A percentile compares a stretch with the other conserved stretches of the same genome.
Conservation (phyloP, 2,888 invertebrate genomes). For the Acrocera orbiculus region DNA sequence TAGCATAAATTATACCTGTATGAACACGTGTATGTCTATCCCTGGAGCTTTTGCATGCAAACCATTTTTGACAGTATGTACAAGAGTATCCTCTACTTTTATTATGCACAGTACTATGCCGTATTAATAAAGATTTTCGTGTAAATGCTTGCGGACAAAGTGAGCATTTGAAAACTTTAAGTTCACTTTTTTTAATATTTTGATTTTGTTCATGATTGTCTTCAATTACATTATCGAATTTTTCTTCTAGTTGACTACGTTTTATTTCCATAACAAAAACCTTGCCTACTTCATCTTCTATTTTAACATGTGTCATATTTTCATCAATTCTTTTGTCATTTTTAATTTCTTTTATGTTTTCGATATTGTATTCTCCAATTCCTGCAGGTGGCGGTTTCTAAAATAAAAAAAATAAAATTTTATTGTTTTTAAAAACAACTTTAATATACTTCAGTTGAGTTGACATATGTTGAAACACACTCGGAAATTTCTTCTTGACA, state of each 20-base stretch:
- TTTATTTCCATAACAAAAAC: too few relatives aligned
- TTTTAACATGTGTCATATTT: too few relatives aligned
- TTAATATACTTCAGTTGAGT: too few relatives aligned
- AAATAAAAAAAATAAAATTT: too few relatives aligned
- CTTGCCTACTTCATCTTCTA: too few relatives aligned
- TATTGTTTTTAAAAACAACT: too few relatives aligned
- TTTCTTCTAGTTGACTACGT: not conserved
- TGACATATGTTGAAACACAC: too few relatives aligned
- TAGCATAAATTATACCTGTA: conserved; percentile 33
- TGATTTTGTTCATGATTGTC: not conserved
- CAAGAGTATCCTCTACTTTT: conserved; percentile 38
- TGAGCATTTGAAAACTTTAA: conserved; percentile 41
- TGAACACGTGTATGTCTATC: conserved; percentile 52
- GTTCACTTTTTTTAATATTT: conserved; percentile 18
- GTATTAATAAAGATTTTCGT: conserved; percentile 38
- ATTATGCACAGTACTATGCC: conserved; percentile 43
- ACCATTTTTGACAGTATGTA: conserved; percentile 43
- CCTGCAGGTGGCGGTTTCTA: too few relatives aligned
- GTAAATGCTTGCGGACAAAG: conserved; percentile 46
- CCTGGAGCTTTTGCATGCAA: conserved; percentile 48
- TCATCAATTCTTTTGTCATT: too few relatives aligned
- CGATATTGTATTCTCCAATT: too few relatives aligned
- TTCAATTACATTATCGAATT: not conserved
- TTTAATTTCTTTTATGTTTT: too few relatives aligned
- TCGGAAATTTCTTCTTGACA: too few relatives aligned